Conservation (phyloP, 2,888 invertebrate species). For the Gastracanthus pulcherrimus region DNA sequence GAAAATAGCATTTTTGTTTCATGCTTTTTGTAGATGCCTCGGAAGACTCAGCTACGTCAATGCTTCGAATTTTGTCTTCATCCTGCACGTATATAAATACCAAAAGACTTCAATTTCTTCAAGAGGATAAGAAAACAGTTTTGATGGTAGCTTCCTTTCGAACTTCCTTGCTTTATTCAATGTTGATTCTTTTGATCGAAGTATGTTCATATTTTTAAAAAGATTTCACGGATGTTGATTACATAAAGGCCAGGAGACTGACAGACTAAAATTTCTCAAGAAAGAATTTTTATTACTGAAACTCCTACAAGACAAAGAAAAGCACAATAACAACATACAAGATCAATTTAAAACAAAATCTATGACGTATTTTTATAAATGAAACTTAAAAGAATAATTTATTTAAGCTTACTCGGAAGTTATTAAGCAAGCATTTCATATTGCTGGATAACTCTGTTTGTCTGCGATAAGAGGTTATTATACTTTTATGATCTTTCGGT, state of each 20-base stretch:
- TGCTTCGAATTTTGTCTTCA: neutral
- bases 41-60: too few species aligned
- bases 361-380: neutral
- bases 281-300: too few species aligned
- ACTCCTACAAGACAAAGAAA: too few species aligned
- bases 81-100: neutral
- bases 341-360: neutral
- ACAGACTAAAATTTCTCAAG: neutral
- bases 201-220: neutral
- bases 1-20: neutral
- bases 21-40: slow-evolving; percentile 1
- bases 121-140: too few species aligned
- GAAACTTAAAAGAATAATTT: neutral
- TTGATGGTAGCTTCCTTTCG: too few species aligned
- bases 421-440: neutral
- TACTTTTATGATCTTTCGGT: neutral
- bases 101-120: neutral
- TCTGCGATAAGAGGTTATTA: slow-evolving; percentile 1
- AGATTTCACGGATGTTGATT: neutral
- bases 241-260: neutral
- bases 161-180: neutral
- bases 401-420: slow-evolving; percentile 1
- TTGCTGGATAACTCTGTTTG: slow-evolving; percentile 4
- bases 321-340: too few species aligned
- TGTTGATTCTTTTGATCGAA: neutral